Evolutionary conservation across 2,888 invertebrate genomes (phyloP).

Genomic region (Theretra japonica): DNA sequence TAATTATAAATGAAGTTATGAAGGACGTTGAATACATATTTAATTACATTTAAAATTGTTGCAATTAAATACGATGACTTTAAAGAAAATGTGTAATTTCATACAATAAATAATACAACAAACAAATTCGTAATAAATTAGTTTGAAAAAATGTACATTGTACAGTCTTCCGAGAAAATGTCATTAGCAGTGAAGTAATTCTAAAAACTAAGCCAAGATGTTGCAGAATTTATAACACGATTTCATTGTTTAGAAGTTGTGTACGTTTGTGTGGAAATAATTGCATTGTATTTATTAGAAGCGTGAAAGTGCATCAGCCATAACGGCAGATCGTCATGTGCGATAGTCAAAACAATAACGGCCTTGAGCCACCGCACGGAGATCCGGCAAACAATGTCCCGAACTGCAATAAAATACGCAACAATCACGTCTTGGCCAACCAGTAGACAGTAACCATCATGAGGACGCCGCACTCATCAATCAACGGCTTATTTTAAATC

Average conservation of each 20-base stretch:
- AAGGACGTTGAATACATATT: too few relatives aligned
- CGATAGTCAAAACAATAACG: slow-evolving; percentile 67
- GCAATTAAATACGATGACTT: background rate
- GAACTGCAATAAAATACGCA: slow-evolving; percentile 49
- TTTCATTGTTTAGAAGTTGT: slow-evolving; percentile 29
- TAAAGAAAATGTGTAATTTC: background rate
- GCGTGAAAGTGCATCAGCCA: slow-evolving; percentile 49
- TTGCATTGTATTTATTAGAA: slow-evolving; percentile 41
- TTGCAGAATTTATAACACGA: slow-evolving; percentile 24
- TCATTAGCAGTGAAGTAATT: slow-evolving; percentile 13
- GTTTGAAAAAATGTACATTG: background rate
- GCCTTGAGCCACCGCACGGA: slow-evolving; percentile 64
- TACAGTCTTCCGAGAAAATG: background rate
- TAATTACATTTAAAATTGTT: too few relatives aligned
- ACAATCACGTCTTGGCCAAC: slow-evolving; percentile 59
- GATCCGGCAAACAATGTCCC: slow-evolving; percentile 51
- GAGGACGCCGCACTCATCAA: slow-evolving; percentile 59
- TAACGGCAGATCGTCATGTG: slow-evolving; percentile 55
- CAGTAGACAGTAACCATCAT: slow-evolving; percentile 44
- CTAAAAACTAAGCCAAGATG: slow-evolving; percentile 14
- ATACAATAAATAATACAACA: background rate
- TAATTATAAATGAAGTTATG: too few relatives aligned
- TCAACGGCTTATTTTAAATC: slow-evolving; percentile 58
- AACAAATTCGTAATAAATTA: background rate
- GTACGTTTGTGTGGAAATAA: slow-evolving; percentile 30